phyloP scores from a whole-genome alignment of 2,888 invertebrate species.

The Parnassius glacialis region DNA sequence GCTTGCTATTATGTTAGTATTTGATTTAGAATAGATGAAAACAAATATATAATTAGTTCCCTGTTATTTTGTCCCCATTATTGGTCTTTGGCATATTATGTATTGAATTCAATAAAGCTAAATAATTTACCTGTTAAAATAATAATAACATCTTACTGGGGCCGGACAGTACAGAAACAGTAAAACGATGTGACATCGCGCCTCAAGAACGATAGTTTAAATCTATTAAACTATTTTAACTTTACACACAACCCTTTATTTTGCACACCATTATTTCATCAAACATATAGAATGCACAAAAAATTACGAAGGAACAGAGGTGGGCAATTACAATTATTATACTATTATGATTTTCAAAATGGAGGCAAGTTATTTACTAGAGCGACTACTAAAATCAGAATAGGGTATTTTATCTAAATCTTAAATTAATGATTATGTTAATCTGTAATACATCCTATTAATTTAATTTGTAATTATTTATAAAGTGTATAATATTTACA shows the following conservation, averaged over 20 bases:
- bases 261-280: constrained; percentile 76
- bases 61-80: constrained; percentile 73
- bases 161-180: constrained; percentile 18
- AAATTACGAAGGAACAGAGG: constrained; percentile 45
- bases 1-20: constrained; percentile 49
- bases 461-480: constrained; percentile 74
- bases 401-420: constrained; percentile 70
- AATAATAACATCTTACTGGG: constrained; percentile 39
- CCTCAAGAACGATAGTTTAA: constrained; percentile 64
- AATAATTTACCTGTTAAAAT: constrained; percentile 57
- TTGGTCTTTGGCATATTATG: constrained; percentile 74
- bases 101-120: constrained; percentile 58
- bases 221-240: constrained; percentile 77
- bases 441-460: constrained; percentile 73
- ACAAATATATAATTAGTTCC: constrained; percentile 67
- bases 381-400: constrained; percentile 72
- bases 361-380: constrained; percentile 62
- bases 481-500: constrained; percentile 77
- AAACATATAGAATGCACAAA: constrained; percentile 56
- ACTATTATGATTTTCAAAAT: constrained; percentile 56
- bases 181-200: constrained; percentile 47
- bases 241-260: constrained; percentile 81
- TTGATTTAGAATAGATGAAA: constrained; percentile 56
- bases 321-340: constrained; percentile 52
- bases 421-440: constrained; percentile 78